phyloP scores from a whole-genome alignment of 2,888 invertebrate genomes.

The Camptogramma bilineatum region DNA sequence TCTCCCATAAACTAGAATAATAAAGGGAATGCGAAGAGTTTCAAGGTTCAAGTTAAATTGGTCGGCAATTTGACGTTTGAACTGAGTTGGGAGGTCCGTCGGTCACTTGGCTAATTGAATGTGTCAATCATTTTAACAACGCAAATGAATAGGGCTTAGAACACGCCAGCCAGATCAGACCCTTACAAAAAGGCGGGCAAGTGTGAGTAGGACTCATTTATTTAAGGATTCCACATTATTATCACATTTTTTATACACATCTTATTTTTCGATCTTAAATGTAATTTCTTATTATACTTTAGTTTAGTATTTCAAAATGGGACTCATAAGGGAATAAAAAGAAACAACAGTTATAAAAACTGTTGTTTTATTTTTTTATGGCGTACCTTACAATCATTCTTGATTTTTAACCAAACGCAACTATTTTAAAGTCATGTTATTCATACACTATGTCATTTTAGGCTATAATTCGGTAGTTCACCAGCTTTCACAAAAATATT shows the following conservation, averaged over 20 bases:
- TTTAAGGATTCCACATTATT: neutral
- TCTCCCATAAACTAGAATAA: constrained; percentile 13
- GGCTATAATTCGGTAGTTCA: no score
- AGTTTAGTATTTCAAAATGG: no score
- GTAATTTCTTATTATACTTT: no score
- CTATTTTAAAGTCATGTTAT: no score
- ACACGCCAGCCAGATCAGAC: constrained; percentile 62
- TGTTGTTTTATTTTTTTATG: no score
- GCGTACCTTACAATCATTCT: no score
- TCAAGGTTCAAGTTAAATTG: constrained; percentile 54
- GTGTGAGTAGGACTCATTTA: constrained; percentile 1
- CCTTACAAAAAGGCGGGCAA: constrained; percentile 45
- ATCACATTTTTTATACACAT: no score
- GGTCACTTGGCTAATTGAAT: constrained; percentile 90
- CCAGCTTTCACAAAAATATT: no score
- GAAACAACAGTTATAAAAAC: no score
- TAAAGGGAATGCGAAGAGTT: constrained; percentile 7
- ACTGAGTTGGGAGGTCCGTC: constrained; percentile 84
- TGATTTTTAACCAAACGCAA: no score
- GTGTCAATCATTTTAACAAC: constrained; percentile 92
- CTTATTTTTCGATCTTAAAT: neutral
- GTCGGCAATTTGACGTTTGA: constrained; percentile 59
- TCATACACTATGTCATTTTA: no score
- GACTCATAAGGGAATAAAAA: no score
- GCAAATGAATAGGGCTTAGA: constrained; percentile 84